phyloP scores from a whole-genome alignment of 2,113 vertebrate species.

The Carassius carassius region DNA sequence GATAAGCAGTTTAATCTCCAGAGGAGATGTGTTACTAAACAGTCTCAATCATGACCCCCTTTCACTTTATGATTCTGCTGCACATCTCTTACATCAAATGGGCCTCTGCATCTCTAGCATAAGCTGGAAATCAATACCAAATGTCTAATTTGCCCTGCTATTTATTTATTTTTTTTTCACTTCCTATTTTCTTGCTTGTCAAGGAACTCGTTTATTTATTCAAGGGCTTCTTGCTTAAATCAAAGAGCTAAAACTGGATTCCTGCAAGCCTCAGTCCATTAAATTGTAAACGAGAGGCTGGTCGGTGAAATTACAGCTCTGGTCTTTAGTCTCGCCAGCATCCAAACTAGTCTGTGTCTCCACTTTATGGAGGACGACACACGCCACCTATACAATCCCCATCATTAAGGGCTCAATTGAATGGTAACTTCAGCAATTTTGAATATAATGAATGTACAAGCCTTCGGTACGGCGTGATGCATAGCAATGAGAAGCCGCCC shows the following conservation, averaged over 20 bases:
- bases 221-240: slow-evolving; percentile 62
- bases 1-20: slow-evolving; percentile 64
- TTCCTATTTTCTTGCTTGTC: slow-evolving; percentile 22
- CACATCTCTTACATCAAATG: slow-evolving; percentile 67
- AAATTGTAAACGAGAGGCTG: slow-evolving; percentile 60
- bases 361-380: background rate
- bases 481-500: slow-evolving; percentile 25
- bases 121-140: slow-evolving; percentile 65
- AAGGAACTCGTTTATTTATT: slow-evolving; percentile 56
- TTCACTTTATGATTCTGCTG: slow-evolving; percentile 31
- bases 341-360: slow-evolving; percentile 10
- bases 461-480: background rate
- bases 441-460: slow-evolving; percentile 34
- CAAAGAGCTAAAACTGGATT: slow-evolving; percentile 62
- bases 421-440: slow-evolving; percentile 19
- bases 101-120: slow-evolving; percentile 57
- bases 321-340: slow-evolving; percentile 14
- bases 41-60: slow-evolving; percentile 49
- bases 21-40: slow-evolving; percentile 64
- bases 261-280: slow-evolving; percentile 55
- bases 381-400: slow-evolving; percentile 7
- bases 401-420: slow-evolving; percentile 31
- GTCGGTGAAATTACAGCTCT: slow-evolving; percentile 63
- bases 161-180: background rate
- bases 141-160: slow-evolving; percentile 58